A percentile compares a stretch with the other conserved stretches of the same genome.
Conservation (phyloP, 2,113 vertebrate species). For the Petromus typicus region DNA sequence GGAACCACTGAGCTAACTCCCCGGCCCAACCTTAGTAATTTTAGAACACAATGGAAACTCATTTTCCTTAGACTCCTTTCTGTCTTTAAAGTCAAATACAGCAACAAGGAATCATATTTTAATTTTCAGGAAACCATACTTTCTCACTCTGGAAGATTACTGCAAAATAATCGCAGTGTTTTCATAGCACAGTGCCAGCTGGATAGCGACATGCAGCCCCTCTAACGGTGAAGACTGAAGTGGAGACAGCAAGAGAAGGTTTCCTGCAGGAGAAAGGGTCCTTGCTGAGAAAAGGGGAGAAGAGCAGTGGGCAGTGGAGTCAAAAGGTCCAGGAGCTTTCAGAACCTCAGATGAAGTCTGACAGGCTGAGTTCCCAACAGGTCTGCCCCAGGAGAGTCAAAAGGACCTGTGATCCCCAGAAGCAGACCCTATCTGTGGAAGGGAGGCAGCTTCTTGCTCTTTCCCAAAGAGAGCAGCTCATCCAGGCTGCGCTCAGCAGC, state of each 20-base stretch:
- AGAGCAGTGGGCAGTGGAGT: background rate
- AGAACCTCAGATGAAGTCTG: background rate
- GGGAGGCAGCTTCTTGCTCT: background rate
- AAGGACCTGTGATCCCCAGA: background rate
- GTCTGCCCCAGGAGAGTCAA: background rate
- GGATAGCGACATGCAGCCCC: background rate
- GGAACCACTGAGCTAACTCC: no score
- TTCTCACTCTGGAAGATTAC: background rate
- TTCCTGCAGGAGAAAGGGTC: no score
- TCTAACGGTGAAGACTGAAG: background rate
- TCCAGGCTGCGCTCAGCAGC: background rate
- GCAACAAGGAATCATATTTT: conserved; percentile 4
- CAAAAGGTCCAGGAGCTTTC: background rate
- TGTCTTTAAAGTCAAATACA: conserved; percentile 16
- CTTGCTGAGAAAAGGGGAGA: background rate
- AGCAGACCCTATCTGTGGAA: background rate
- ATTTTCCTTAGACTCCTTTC: conserved; percentile 23
- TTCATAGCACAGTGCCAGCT: background rate
- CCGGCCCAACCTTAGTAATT: conserved; percentile 13
- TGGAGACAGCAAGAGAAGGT: background rate
- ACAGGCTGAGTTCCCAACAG: background rate
- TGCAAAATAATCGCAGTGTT: background rate
- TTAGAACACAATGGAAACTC: background rate
- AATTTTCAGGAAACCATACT: background rate
- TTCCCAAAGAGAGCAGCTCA: background rate